Base-by-base conservation (phyloP, 2,888 invertebrate genomes). In the Tanypteryx hageni region DNA sequence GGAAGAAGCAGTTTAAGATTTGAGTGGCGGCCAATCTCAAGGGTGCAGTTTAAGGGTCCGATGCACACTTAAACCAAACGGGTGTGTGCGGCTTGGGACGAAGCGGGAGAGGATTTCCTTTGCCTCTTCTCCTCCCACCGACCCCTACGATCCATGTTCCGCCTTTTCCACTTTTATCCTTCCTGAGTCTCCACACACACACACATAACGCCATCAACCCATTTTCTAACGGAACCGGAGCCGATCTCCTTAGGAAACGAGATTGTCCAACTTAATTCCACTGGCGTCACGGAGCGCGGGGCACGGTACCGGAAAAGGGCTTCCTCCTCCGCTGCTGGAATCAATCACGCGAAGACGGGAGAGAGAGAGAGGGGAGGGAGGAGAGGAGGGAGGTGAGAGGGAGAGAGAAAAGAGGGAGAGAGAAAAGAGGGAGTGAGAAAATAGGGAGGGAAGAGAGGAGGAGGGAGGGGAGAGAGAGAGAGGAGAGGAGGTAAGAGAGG, bases 241-340 rank as follows among this genome's bases (percentile, higher is more conserved):
- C n/a, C 83, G 57, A 83, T 83, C 56, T 83, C 56, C n/a, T 83
- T 83, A 83, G 83, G 57, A 83, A 57, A 83, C 83, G 57, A 83
- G 83, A 83, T 83, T 57, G 31, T 44, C 82, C 56, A 44, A 83
- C 56, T 83, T 83, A 83, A 83, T 83, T 83, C 83, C 56, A 83
- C 56, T 83, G 56, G 56, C 83, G 83, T 83, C 83, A 83, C n/a
- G 83, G 27, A 18, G 83, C 83, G 83, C 56, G 83, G n/a, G 83
- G 56, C 83, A 83, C 4, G 57, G 44, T 44, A 44, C 83, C 83
- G 83, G 83, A 83, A 83, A 76, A 83, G 56, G 83, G 83, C 56
- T 83, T 83, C 57, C 83, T 83, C 83, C 83, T 44, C 44, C 56
- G 56, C 57, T n/a, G 57, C 56, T 57, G 83, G 83, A 83, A 83